Conservation (phyloP, 2,797 vertebrate species). For the Mionectes olivaceus region DNA sequence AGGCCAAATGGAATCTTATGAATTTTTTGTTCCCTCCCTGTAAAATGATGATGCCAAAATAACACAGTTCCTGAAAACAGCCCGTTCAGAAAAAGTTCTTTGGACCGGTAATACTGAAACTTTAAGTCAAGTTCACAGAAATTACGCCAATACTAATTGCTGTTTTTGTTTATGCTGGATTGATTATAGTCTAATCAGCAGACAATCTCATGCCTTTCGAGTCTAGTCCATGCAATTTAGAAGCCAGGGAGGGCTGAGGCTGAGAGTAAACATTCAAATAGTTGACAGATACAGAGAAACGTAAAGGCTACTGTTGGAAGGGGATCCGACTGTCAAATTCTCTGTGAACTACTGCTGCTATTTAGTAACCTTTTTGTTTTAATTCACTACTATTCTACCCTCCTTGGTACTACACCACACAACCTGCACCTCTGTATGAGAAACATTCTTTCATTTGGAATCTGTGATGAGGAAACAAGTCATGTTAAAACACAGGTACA, state of each 20-base stretch:
- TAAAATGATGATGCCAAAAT: constrained; percentile 66
- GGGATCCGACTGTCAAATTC: background rate
- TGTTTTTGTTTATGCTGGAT: constrained; percentile 76
- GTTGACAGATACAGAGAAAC: constrained; percentile 20
- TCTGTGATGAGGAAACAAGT: background rate
- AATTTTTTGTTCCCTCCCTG: constrained; percentile 69
- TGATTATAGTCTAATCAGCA: constrained; percentile 74
- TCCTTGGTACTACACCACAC: background rate
- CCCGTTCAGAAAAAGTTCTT: constrained; percentile 55
- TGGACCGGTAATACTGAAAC: constrained; percentile 53
- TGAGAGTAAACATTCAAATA: constrained; percentile 47
- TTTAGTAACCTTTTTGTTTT: background rate
- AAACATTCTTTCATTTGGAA: background rate
- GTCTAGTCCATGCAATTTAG: constrained; percentile 71
- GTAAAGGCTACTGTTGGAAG: constrained; percentile 33
- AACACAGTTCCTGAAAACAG: constrained; percentile 49
- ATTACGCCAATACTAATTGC: constrained; percentile 74
- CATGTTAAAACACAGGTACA: background rate
- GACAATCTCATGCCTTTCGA: constrained; percentile 73
- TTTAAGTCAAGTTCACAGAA: constrained; percentile 63
- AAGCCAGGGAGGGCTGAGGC: constrained; percentile 34
- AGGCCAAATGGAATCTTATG: constrained; percentile 72
- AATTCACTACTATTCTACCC: background rate
- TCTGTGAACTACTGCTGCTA: background rate
- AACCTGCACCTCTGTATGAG: background rate